phyloP scores from a whole-genome alignment of 2,888 invertebrate species.

The Drosophila suboccidentalis region DNA sequence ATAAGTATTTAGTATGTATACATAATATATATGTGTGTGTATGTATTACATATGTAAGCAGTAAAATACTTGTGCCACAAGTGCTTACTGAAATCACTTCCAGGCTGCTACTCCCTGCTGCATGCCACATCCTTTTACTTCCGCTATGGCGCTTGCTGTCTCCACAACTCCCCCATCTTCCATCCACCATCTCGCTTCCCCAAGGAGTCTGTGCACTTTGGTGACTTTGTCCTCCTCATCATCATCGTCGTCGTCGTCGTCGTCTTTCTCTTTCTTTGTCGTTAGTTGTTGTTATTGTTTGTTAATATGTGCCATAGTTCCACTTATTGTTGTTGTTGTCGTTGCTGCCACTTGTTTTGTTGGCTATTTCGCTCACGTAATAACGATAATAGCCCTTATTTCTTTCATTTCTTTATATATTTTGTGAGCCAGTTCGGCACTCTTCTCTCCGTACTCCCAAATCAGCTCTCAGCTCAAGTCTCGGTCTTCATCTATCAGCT shows the following conservation, averaged over 20 bases:
- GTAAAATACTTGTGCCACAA: constrained; percentile 65
- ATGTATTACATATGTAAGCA: constrained; percentile 28
- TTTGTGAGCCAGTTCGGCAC: constrained; percentile 34
- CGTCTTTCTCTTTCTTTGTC: constrained; percentile 24
- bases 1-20: constrained; percentile 1
- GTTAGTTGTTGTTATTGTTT: constrained; percentile 61
- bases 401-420: constrained; percentile 57
- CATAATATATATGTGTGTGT: constrained; percentile 12
- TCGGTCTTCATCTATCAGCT: constrained; percentile 7
- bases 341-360: constrained; percentile 41
- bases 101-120: constrained; percentile 47
- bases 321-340: constrained; percentile 29
- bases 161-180: not conserved
- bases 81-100: constrained; percentile 77
- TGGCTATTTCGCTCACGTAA: constrained; percentile 68
- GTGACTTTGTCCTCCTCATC: constrained; percentile 60
- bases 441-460: not conserved
- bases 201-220: constrained; percentile 47
- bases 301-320: constrained; percentile 59
- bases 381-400: constrained; percentile 69
- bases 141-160: constrained; percentile 19
- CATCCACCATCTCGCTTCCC: not conserved
- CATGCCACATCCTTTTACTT: constrained; percentile 51
- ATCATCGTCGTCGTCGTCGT: constrained; percentile 28
- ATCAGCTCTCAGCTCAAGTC: not conserved